A percentile compares a stretch with the other conserved stretches of the same genome.
phyloP scores from a whole-genome alignment of 92 coral and sea anemone genomes.

The Zoanthus sociatus region DNA sequence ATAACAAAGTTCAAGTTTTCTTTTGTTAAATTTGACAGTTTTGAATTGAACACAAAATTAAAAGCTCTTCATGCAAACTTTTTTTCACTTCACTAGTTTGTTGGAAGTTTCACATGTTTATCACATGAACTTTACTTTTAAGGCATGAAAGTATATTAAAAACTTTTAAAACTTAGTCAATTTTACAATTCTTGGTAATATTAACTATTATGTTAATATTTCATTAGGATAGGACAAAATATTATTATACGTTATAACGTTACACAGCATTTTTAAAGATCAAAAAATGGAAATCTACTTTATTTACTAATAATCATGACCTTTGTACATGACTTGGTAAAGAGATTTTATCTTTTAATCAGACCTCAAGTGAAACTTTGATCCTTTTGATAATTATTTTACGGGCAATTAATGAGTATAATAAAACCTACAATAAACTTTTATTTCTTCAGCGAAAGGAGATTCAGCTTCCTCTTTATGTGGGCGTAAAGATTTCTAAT shows the following conservation, averaged over 20 bases:
- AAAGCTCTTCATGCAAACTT: background rate
- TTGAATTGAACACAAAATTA: too few species aligned
- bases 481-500: background rate
- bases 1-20: too few species aligned
- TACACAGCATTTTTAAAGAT: too few species aligned
- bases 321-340: background rate
- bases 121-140: background rate
- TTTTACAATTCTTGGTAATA: too few species aligned
- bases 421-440: background rate
- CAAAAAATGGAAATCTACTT: too few species aligned
- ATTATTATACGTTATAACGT: too few species aligned
- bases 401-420: background rate
- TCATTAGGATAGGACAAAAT: too few species aligned
- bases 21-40: too few species aligned
- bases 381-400: background rate
- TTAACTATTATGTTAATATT: too few species aligned
- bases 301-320: background rate
- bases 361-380: background rate
- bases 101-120: background rate
- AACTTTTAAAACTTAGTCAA: too few species aligned
- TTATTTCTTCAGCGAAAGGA: background rate
- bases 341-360: constrained; percentile 27
- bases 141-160: too few species aligned
- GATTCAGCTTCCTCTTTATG: background rate
- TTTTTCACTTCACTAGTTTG: background rate